phyloP scores from a whole-genome alignment of 2,113 vertebrate genomes.

The Drymodes brunneopygia region DNA sequence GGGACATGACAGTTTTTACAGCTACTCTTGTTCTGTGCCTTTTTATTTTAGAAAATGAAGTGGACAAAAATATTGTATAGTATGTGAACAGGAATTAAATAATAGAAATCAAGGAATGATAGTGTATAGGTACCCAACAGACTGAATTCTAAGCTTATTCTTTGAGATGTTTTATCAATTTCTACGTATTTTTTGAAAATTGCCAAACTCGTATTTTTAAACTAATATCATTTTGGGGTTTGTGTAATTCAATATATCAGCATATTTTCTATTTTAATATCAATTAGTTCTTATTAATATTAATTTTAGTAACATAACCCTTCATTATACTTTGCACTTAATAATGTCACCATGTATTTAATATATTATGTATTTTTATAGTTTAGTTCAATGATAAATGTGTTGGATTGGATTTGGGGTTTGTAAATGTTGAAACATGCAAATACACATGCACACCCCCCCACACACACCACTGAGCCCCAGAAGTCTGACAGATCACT shows the following conservation, averaged over 20 bases:
- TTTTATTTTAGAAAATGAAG: not conserved
- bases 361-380: not conserved
- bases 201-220: not conserved
- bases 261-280: not conserved
- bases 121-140: not conserved
- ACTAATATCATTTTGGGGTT: not conserved
- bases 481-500: not conserved
- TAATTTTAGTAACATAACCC: not conserved
- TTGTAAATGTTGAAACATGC: not conserved
- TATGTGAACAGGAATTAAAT: not conserved
- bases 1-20: not conserved
- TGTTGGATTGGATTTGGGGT: not conserved
- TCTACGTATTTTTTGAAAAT: not conserved
- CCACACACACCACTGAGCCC: rapidly evolving
- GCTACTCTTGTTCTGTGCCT: not conserved
- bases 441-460: not conserved
- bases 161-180: not conserved
- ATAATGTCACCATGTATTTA: not conserved
- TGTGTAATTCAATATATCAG: not conserved
- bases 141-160: not conserved
- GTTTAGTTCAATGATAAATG: not conserved
- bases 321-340: not conserved
- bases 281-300: not conserved
- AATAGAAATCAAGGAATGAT: not conserved
- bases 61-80: not conserved